Evolutionary conservation across 2,888 invertebrate species (phyloP).

Genomic region (Xestia rhomboidea): DNA sequence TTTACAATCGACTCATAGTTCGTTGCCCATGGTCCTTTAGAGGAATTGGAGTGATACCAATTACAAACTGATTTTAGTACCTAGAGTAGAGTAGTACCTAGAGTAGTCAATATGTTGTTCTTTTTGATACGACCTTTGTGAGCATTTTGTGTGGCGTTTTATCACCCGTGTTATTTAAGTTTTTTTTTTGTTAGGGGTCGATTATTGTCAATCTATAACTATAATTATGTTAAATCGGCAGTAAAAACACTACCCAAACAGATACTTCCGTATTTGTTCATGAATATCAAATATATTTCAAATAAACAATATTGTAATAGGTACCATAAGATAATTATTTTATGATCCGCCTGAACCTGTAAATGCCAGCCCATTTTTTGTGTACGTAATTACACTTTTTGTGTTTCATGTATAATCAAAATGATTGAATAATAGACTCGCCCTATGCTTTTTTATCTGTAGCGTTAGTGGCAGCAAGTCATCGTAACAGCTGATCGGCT

Average conservation of each 20-base stretch:
- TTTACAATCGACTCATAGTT: not conserved
- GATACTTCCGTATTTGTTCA: constrained; percentile 43
- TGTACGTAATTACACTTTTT: not conserved
- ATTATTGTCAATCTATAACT: constrained; percentile 31
- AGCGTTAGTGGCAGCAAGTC: too few species aligned
- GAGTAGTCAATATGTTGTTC: too few species aligned
- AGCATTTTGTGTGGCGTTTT: not conserved
- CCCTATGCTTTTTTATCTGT: not conserved
- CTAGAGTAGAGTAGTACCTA: too few species aligned
- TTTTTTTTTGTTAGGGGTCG: constrained; percentile 1
- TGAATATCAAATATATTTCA: constrained; percentile 1
- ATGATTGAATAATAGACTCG: too few species aligned
- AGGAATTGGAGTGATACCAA: too few species aligned
- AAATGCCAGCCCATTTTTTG: constrained; percentile 18
- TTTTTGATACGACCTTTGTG: not conserved
- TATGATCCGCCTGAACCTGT: constrained; percentile 5
- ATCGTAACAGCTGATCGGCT: too few species aligned
- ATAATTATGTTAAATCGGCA: too few species aligned
- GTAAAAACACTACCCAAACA: constrained; percentile 3
- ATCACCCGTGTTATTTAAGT: not conserved
- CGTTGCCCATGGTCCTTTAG: not conserved
- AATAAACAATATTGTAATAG: not conserved
- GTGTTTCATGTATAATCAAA: too few species aligned
- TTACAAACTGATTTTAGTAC: not conserved
- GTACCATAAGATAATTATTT: not conserved